Conservation (phyloP, 2,888 invertebrate genomes). For the Andrena camellia region DNA sequence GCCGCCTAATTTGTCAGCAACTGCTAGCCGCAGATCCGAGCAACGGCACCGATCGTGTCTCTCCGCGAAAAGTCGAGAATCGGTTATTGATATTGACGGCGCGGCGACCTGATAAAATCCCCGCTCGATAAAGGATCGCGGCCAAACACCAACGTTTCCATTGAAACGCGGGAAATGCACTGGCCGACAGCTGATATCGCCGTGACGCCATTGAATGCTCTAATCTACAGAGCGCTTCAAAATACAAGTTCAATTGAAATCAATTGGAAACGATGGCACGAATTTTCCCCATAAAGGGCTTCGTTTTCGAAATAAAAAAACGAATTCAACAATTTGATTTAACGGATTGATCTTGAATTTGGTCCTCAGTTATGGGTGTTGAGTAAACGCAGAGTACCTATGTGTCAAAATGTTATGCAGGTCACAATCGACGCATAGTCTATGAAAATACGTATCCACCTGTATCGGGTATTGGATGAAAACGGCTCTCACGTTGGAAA, state of each 20-base stretch:
- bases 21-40: background rate
- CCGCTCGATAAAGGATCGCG: background rate
- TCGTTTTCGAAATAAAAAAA: too few relatives aligned
- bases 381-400: background rate
- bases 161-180: background rate
- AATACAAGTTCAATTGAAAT: too few relatives aligned
- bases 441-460: too few relatives aligned
- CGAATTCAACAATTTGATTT: background rate
- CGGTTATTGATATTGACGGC: slow-evolving; percentile 4
- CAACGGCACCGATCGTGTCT: background rate
- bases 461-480: background rate
- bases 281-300: too few relatives aligned
- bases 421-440: too few relatives aligned
- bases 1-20: slow-evolving; percentile 21
- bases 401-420: background rate
- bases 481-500: slow-evolving; percentile 8
- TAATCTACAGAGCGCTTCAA: too few relatives aligned
- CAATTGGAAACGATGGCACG: too few relatives aligned
- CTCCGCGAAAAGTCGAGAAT: background rate
- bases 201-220: too few relatives aligned
- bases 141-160: background rate
- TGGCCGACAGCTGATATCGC: background rate
- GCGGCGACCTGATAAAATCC: background rate
- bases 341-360: slow-evolving; percentile 12
- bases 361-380: slow-evolving; percentile 19